These are phyloP conservation scores for Pseudoatta argentina DNA, from an alignment of 1,140 invertebrate genomes.

Conservation along the genomic window DNA sequence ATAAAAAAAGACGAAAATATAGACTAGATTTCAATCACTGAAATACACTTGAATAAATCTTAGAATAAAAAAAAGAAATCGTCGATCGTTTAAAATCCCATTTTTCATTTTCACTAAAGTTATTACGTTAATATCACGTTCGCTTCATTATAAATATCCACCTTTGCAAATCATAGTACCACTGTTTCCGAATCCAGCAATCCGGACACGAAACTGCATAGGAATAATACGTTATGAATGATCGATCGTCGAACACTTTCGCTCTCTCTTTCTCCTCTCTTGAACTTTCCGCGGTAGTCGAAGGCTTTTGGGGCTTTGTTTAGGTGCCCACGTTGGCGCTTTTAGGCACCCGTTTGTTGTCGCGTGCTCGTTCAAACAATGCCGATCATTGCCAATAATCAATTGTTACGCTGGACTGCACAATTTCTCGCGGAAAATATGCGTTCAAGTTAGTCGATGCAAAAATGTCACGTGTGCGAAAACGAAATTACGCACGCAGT, in stretches of 20 bases:
- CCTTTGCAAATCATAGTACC: neutral
- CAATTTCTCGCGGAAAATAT: constrained; percentile 25
- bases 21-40: neutral
- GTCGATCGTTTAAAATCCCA: neutral
- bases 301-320: neutral
- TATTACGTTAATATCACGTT: neutral
- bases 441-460: neutral
- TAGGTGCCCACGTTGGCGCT: constrained; percentile 14
- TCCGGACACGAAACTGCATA: neutral
- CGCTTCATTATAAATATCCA: neutral
- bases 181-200: neutral
- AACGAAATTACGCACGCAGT: neutral
- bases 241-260: constrained; percentile 65
- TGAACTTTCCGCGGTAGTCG: constrained; percentile 34
- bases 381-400: neutral
- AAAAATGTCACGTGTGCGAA: constrained; percentile 5
- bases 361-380: constrained; percentile 39
- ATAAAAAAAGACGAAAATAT: neutral
- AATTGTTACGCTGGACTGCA: neutral
- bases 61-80: neutral
- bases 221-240: constrained; percentile 38
- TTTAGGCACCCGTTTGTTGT: constrained; percentile 23
- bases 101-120: neutral
- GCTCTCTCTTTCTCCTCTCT: constrained; percentile 54
- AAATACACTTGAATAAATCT: neutral